phyloP scores from a whole-genome alignment of 2,113 vertebrate genomes.

The Amphiprion ocellaris region DNA sequence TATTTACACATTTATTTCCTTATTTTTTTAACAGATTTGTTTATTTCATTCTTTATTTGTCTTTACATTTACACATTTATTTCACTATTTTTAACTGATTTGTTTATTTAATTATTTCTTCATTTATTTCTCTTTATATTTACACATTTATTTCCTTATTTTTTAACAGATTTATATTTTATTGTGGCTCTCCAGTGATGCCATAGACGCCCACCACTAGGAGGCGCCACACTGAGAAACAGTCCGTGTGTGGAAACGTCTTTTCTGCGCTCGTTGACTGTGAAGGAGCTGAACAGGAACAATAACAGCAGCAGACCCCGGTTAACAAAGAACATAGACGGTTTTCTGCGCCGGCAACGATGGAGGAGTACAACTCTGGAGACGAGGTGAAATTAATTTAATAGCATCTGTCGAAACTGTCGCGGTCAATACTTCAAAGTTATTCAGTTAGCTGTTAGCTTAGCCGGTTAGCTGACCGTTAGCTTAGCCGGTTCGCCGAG shows the following conservation, averaged over 20 bases:
- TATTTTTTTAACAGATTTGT: too few species aligned
- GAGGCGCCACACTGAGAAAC: constrained; percentile 1
- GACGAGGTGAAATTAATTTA: constrained; percentile 75
- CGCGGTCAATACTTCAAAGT: too few species aligned
- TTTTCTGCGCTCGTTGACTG: constrained; percentile 23
- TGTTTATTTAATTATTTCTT: too few species aligned
- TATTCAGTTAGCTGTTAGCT: constrained; percentile 1
- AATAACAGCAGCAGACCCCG: constrained; percentile 18
- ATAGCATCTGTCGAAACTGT: neutral
- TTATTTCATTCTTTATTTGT: too few species aligned
- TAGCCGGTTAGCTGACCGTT: neutral
- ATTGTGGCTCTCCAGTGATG: neutral
- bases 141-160: too few species aligned
- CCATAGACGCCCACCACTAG: constrained; percentile 4
- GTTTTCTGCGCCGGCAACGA: constrained; percentile 25
- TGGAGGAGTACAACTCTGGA: constrained; percentile 83
- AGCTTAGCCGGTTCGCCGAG: constrained; percentile 10
- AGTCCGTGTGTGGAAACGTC: neutral
- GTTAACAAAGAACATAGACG: neutral
- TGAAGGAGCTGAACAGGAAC: constrained; percentile 3
- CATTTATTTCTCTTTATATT: too few species aligned
- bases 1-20: too few species aligned
- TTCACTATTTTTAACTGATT: too few species aligned
- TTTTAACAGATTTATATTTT: too few species aligned
- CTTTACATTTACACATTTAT: too few species aligned